phyloP scores from a whole-genome alignment of 1,140 invertebrate species.

The Lepeophtheirus salmonis region DNA sequence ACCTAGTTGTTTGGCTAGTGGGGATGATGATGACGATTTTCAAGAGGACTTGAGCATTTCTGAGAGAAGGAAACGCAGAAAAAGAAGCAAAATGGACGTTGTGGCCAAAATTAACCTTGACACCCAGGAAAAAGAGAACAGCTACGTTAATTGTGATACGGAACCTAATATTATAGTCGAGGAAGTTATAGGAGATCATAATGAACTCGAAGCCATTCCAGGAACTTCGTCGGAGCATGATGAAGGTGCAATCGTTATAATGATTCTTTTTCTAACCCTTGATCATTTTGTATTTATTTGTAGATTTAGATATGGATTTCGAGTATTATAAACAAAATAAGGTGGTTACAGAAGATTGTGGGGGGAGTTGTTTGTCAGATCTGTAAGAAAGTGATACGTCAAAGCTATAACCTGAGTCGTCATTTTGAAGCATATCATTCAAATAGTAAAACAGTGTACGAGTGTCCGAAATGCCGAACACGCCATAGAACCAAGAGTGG shows the following conservation, averaged over 20 bases:
- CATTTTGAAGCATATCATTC: not conserved
- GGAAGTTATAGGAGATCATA: too few species aligned
- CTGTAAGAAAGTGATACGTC: not conserved
- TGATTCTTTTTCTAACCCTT: not conserved
- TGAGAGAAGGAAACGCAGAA: too few species aligned
- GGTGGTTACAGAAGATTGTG: not conserved
- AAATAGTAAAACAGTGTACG: not conserved
- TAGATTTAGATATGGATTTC: not conserved
- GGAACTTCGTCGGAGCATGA: too few species aligned
- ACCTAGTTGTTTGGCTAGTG: too few species aligned
- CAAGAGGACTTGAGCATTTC: too few species aligned
- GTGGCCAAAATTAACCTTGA: too few species aligned
- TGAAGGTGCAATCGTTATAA: too few species aligned
- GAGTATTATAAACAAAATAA: not conserved
- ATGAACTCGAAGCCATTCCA: too few species aligned
- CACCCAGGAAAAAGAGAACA: too few species aligned
- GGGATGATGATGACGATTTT: too few species aligned
- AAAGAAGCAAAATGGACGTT: too few species aligned
- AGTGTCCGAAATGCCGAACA: not conserved
- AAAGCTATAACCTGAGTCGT: not conserved
- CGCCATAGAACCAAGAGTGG: not conserved
- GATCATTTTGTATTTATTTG: not conserved
- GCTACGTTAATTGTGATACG: not conserved
- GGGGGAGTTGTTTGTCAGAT: not conserved
- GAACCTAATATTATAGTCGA: too few species aligned